Conservation (phyloP, 2,797 vertebrate species). For the Anguilla anguilla region DNA sequence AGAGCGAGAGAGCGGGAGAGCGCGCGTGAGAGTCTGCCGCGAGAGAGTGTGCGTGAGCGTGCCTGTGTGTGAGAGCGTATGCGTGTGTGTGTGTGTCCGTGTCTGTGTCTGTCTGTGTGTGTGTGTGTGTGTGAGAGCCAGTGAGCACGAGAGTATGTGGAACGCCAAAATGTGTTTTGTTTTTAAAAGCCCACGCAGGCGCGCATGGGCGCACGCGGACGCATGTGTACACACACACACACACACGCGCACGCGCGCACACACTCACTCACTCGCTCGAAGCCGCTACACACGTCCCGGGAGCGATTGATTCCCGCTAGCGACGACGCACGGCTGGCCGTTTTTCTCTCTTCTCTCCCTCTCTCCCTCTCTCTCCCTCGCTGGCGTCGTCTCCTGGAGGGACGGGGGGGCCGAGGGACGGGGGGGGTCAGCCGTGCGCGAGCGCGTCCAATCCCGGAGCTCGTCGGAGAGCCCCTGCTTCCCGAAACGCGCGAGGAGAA, state of each 20-base stretch:
- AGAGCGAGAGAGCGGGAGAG: not conserved
- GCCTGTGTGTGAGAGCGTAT: slow-evolving; percentile 43
- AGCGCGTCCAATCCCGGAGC: slow-evolving; percentile 49
- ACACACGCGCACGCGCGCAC: slow-evolving; percentile 44
- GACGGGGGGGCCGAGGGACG: slow-evolving; percentile 39
- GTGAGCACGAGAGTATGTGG: not conserved
- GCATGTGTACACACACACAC: too few relatives aligned
- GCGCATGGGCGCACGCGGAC: not conserved
- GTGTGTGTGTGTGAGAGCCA: not conserved
- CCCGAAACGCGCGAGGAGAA: not conserved
- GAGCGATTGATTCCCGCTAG: slow-evolving; percentile 36
- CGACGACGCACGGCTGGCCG: slow-evolving; percentile 37
- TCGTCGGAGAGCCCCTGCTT: slow-evolving; percentile 38
- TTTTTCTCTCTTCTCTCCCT: slow-evolving; percentile 18
- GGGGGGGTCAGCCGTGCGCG: slow-evolving; percentile 41
- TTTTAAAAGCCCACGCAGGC: not conserved
- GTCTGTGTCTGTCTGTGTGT: not conserved
- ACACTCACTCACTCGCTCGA: not conserved
- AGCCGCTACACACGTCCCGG: slow-evolving; percentile 39
- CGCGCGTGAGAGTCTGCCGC: slow-evolving; percentile 15
- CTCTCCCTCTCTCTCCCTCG: slow-evolving; percentile 22
- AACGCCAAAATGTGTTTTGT: not conserved
- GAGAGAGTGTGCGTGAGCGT: slow-evolving; percentile 37
- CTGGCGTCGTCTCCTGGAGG: slow-evolving; percentile 37
- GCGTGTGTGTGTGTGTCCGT: slow-evolving; percentile 60